These are phyloP conservation scores for Trachelipus rathkii DNA, from an alignment of 1,140 invertebrate genomes.

Conservation along the genomic window DNA sequence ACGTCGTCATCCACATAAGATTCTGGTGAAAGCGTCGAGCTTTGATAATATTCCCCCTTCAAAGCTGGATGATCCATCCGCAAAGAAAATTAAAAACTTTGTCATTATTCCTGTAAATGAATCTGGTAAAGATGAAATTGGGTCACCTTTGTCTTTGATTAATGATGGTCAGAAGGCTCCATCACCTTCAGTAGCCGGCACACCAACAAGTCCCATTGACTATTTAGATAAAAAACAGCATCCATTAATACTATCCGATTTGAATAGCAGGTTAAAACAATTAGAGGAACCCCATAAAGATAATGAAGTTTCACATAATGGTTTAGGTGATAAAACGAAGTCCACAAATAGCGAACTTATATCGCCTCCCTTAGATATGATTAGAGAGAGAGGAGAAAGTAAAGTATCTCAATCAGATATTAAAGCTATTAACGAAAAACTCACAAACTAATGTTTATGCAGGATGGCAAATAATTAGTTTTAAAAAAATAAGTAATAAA, in stretches of 20 bases:
- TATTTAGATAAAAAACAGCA: too few relatives aligned
- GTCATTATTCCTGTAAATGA: conserved; percentile 42
- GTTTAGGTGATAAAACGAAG: too few relatives aligned
- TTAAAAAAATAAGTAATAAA: too few relatives aligned
- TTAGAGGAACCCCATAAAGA: neutral
- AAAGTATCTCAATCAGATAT: conserved; percentile 10
- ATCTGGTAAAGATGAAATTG: neutral
- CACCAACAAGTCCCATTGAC: too few relatives aligned
- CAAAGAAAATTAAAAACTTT: conserved; percentile 32
- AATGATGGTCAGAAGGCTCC: neutral
- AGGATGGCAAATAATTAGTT: too few relatives aligned
- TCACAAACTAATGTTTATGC: too few relatives aligned
- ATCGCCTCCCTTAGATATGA: neutral
- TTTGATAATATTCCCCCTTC: conserved; percentile 43
- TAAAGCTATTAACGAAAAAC: neutral
- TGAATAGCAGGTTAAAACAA: neutral
- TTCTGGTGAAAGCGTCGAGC: conserved; percentile 33
- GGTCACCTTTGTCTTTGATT: neutral
- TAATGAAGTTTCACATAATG: neutral
- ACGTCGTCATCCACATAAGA: conserved; percentile 32
- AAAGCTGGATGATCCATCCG: conserved; percentile 36
- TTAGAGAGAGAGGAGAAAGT: conserved; percentile 25
- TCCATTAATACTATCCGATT: neutral
- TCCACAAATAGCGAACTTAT: too few relatives aligned
- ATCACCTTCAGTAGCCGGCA: neutral